These are phyloP conservation scores for Deroptyus accipitrinus DNA, from an alignment of 2,113 vertebrate species.

Conservation along the genomic window DNA sequence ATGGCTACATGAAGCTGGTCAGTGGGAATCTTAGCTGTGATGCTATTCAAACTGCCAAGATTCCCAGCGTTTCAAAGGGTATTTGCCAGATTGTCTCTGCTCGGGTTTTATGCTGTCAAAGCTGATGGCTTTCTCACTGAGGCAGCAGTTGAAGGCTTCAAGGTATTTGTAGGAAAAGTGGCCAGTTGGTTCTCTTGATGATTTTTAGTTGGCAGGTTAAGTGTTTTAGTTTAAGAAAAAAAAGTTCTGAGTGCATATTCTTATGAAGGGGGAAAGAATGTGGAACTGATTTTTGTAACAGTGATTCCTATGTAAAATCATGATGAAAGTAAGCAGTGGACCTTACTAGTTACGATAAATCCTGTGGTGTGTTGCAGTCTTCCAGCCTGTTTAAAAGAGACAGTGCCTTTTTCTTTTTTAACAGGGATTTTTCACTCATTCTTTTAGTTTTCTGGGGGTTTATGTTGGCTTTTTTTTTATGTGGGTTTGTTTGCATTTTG, in stretches of 20 bases:
- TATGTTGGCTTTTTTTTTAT: not conserved
- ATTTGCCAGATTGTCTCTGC: not conserved
- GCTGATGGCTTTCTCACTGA: not conserved
- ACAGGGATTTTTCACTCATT: not conserved
- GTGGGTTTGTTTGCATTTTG: not conserved
- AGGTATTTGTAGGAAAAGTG: not conserved
- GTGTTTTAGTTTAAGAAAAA: not conserved
- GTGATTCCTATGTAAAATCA: not conserved
- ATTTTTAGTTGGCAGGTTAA: not conserved
- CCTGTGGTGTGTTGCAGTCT: not conserved
- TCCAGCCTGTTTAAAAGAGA: not conserved
- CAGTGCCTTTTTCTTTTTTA: not conserved
- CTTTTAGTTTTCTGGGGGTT: not conserved
- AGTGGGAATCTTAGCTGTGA: not conserved
- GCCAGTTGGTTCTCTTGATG: not conserved
- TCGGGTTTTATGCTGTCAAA: accelerated
- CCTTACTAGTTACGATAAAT: not conserved
- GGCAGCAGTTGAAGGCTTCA: not conserved
- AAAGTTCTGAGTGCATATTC: not conserved
- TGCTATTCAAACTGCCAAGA: not conserved
- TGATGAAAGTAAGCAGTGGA: not conserved
- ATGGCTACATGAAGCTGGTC: accelerated
- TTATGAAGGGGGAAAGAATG: not conserved
- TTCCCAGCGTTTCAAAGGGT: not conserved
- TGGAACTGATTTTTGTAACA: not conserved